Evolutionary conservation across 2,888 invertebrate species (phyloP).

Genomic region (Mythimna loreyi): DNA sequence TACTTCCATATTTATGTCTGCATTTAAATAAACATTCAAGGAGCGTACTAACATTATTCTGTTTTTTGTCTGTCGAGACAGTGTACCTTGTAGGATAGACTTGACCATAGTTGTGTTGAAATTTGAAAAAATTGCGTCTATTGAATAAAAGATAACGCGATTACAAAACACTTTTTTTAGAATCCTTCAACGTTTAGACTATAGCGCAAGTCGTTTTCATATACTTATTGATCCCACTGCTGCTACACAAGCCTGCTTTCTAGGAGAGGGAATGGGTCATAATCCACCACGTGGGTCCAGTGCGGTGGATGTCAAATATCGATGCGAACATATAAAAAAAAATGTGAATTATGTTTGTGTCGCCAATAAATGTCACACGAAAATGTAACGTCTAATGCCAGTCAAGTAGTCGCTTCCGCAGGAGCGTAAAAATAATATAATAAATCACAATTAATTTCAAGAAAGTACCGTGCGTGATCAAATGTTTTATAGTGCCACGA

Average conservation of each 20-base stretch:
- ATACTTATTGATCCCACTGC: too few species aligned
- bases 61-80: neutral
- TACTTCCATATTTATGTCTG: conserved; percentile 15
- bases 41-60: neutral
- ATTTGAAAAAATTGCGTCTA: neutral
- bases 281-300: too few species aligned
- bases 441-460: conserved; percentile 22
- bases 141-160: neutral
- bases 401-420: conserved; percentile 1
- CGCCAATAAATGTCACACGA: neutral
- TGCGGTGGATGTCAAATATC: too few species aligned
- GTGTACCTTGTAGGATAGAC: conserved; percentile 1
- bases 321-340: neutral
- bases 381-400: neutral
- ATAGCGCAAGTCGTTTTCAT: neutral
- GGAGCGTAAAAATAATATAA: conserved; percentile 8
- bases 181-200: neutral
- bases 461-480: conserved; percentile 20
- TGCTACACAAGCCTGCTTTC: too few species aligned
- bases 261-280: too few species aligned
- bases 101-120: neutral
- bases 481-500: neutral
- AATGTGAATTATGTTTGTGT: neutral
- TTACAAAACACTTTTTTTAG: neutral
- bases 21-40: conserved; percentile 29